These are phyloP conservation scores for Dendroctonus valens DNA, from an alignment of 1,140 invertebrate genomes.

Conservation along the genomic window DNA sequence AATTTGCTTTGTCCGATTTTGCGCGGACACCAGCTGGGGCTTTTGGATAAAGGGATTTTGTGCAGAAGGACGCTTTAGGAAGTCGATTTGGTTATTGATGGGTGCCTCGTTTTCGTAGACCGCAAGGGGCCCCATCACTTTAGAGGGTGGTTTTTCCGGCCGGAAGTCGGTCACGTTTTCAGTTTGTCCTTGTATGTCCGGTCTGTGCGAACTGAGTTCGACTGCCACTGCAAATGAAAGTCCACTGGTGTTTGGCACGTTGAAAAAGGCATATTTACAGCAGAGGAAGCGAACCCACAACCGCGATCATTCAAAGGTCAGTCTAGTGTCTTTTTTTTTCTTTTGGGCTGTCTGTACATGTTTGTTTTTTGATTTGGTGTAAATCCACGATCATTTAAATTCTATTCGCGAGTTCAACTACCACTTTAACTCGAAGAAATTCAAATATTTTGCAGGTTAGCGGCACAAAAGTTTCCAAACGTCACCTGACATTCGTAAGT, in stretches of 20 bases:
- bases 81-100: conserved; percentile 29
- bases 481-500: too few relatives aligned
- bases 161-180: conserved; percentile 15
- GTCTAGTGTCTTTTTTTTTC: background rate
- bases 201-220: conserved; percentile 11
- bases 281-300: conserved; percentile 12
- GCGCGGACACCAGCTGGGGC: too few relatives aligned
- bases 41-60: conserved; percentile 46
- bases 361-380: too few relatives aligned
- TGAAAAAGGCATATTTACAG: conserved; percentile 28
- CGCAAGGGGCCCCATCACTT: conserved; percentile 44
- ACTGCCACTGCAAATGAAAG: conserved; percentile 27
- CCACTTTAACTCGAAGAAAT: too few relatives aligned
- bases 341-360: too few relatives aligned
- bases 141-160: conserved; percentile 40
- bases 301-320: conserved; percentile 12
- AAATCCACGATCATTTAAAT: too few relatives aligned
- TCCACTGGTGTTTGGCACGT: conserved; percentile 19
- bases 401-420: too few relatives aligned
- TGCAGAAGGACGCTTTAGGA: conserved; percentile 1
- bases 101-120: conserved; percentile 43
- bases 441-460: too few relatives aligned
- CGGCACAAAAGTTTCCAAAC: too few relatives aligned
- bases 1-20: background rate
- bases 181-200: conserved; percentile 29